Conservation (phyloP, 2,797 vertebrate genomes). For the Enteromius thamalakanensis region DNA sequence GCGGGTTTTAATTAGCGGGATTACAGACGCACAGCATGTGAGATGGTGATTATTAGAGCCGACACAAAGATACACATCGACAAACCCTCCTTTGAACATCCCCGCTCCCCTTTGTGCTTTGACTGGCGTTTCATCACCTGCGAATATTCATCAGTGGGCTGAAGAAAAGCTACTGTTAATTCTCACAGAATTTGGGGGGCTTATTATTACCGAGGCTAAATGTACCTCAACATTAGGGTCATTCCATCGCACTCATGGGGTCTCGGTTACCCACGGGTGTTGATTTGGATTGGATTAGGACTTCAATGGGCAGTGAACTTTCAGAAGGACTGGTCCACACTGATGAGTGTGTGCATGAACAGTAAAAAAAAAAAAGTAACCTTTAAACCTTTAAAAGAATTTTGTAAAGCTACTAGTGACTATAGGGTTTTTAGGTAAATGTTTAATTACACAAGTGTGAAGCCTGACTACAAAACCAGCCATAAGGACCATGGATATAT, state of each 20-base stretch:
- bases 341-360: neutral
- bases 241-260: slow-evolving; percentile 8
- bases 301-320: slow-evolving; percentile 10
- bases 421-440: neutral
- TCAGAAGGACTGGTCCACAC: neutral
- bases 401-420: neutral
- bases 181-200: slow-evolving; percentile 67
- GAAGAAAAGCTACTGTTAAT: slow-evolving; percentile 55
- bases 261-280: slow-evolving; percentile 18
- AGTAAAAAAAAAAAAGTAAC: neutral
- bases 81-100: slow-evolving; percentile 56
- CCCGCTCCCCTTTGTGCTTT: slow-evolving; percentile 74
- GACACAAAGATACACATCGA: slow-evolving; percentile 74
- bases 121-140: slow-evolving; percentile 78
- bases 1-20: slow-evolving; percentile 88
- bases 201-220: slow-evolving; percentile 50
- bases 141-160: slow-evolving; percentile 74
- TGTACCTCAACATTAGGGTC: slow-evolving; percentile 36
- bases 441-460: neutral
- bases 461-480: too few species aligned
- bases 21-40: slow-evolving; percentile 84
- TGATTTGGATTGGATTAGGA: slow-evolving; percentile 31
- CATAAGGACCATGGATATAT: too few species aligned
- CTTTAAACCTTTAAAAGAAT: neutral
- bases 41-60: slow-evolving; percentile 85